Evolutionary conservation across 2,888 invertebrate species (phyloP).

Genomic region (Prosapia bicincta): DNA sequence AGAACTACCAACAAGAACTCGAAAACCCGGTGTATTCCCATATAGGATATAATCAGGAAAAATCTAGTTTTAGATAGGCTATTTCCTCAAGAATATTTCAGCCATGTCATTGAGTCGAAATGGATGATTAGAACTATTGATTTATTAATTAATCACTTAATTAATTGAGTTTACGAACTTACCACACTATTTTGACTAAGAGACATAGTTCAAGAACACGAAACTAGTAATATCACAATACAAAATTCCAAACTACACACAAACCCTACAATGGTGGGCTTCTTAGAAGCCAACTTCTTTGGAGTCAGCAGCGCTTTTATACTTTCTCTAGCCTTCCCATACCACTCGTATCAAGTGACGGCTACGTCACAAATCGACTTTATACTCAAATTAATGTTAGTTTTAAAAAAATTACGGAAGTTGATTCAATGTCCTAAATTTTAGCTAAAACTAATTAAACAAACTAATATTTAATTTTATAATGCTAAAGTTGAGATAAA

Average conservation of each 20-base stretch:
- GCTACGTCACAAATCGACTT: constrained; percentile 9
- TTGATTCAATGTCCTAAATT: no score
- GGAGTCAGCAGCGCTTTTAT: constrained; percentile 36
- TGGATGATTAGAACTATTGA: neutral
- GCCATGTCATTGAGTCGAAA: neutral
- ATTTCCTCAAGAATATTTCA: neutral
- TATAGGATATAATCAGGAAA: neutral
- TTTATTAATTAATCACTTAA: neutral
- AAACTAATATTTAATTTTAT: no score
- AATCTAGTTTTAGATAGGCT: neutral
- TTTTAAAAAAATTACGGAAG: no score
- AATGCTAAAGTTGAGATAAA: no score
- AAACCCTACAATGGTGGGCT: constrained; percentile 30
- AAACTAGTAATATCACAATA: neutral
- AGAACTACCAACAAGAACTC: neutral
- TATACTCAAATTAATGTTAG: neutral
- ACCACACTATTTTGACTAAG: constrained; percentile 34
- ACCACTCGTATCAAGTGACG: constrained; percentile 26
- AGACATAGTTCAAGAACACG: constrained; percentile 22
- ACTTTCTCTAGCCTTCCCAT: constrained; percentile 37
- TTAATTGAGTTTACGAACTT: constrained; percentile 19
- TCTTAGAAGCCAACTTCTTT: constrained; percentile 33
- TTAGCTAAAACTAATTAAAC: no score
- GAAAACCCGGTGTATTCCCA: neutral
- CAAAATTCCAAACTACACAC: constrained; percentile 4